Conservation (phyloP, 2,797 vertebrate species). For the Labroides dimidiatus region DNA sequence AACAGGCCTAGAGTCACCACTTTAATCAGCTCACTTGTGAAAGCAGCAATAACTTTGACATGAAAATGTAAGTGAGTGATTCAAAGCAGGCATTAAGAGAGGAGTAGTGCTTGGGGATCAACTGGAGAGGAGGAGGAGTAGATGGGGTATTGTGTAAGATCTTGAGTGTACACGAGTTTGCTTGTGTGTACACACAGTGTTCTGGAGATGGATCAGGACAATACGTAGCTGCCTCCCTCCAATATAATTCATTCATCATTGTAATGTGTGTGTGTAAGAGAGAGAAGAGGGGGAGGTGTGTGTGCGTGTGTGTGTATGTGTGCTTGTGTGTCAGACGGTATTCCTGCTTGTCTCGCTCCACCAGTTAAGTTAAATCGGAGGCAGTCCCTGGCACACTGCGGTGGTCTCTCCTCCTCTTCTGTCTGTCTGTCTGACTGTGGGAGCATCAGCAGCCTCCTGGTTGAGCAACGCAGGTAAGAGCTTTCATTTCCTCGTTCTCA, state of each 20-base stretch:
- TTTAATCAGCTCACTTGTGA: conserved; percentile 34
- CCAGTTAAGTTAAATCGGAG: conserved; percentile 78
- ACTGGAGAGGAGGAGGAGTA: conserved; percentile 14
- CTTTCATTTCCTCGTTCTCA: conserved; percentile 21
- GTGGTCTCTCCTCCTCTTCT: conserved; percentile 59
- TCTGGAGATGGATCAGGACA: conserved; percentile 56
- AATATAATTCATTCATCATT: conserved; percentile 67
- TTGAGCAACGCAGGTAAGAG: conserved; percentile 71
- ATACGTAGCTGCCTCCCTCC: conserved; percentile 50
- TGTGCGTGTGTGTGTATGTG: conserved; percentile 34
- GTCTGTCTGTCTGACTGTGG: conserved; percentile 35
- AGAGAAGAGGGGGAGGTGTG: conserved; percentile 6
- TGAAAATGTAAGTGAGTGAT: conserved; percentile 26
- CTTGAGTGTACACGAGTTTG: conserved; percentile 29
- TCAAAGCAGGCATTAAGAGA: conserved; percentile 42
- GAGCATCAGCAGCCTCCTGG: conserved; percentile 62
- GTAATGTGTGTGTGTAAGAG: conserved; percentile 26
- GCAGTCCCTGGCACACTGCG: conserved; percentile 65
- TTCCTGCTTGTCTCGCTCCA: conserved; percentile 76
- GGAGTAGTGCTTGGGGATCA: conserved; percentile 10
- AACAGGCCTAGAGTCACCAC: conserved; percentile 12
- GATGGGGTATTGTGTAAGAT: conserved; percentile 63
- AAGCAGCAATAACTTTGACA: conserved; percentile 15
- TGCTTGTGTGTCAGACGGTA: conserved; percentile 81
- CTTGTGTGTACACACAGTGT: conserved; percentile 14